Evolutionary conservation across 2,113 vertebrate species (phyloP).

Genomic region (Phyllopteryx taeniolatus): DNA sequence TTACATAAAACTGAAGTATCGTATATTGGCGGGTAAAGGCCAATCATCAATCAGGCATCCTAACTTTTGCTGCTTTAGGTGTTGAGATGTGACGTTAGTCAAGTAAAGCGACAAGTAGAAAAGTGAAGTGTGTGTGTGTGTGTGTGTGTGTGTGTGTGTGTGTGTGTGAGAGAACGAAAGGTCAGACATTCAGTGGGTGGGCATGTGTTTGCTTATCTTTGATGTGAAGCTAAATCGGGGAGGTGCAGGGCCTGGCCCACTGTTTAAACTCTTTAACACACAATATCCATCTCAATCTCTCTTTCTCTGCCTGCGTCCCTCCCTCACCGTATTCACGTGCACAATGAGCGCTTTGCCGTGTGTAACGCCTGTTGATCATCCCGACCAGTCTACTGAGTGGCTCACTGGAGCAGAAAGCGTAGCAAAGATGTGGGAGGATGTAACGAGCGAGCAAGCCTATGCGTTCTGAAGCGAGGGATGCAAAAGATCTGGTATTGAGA

Average conservation of each 20-base stretch:
- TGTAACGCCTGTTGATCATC: constrained; percentile 88
- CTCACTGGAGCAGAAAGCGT: constrained; percentile 52
- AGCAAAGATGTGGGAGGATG: constrained; percentile 14
- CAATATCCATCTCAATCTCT: constrained; percentile 63
- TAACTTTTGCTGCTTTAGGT: neutral
- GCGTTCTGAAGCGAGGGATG: constrained; percentile 9
- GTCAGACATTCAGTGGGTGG: constrained; percentile 53
- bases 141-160: constrained; percentile 29
- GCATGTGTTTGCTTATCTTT: constrained; percentile 85
- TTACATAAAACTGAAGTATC: neutral
- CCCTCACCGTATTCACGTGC: constrained; percentile 63
- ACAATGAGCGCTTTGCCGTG: constrained; percentile 82
- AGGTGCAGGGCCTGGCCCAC: constrained; percentile 52
- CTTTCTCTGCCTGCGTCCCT: constrained; percentile 48
- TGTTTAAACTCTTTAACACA: constrained; percentile 76
- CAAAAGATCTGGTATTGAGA: too few species aligned
- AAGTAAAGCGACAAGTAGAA: neutral
- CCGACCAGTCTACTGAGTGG: constrained; percentile 67
- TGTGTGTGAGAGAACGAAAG: constrained; percentile 44
- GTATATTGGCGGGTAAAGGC: neutral
- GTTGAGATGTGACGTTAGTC: constrained; percentile 10
- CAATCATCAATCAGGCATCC: neutral
- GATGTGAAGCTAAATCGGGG: constrained; percentile 74
- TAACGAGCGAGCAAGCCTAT: constrained; percentile 37
- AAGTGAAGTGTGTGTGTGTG: constrained; percentile 22